phyloP scores from a whole-genome alignment of 1,140 invertebrate genomes.

The Fragariocoptes setiger region DNA sequence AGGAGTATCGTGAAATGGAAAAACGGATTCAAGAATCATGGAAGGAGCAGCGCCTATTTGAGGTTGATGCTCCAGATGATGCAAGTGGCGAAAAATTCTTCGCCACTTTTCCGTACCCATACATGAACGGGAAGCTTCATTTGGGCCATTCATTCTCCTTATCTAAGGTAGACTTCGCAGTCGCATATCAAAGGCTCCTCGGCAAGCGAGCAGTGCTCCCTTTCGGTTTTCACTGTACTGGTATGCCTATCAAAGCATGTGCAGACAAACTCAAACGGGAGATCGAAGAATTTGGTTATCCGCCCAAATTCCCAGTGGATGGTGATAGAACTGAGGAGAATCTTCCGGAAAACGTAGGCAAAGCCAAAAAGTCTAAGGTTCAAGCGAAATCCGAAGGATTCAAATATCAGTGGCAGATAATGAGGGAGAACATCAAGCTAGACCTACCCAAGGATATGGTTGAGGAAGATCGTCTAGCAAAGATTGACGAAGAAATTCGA shows the following conservation, averaged over 20 bases:
- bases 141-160: conserved; percentile 87
- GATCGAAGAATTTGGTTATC: conserved; percentile 63
- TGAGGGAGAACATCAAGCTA: conserved; percentile 25
- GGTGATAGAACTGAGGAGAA: conserved; percentile 25
- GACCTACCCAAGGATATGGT: background rate
- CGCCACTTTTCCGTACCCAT: conserved; percentile 85
- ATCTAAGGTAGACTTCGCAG: conserved; percentile 84
- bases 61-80: conserved; percentile 12
- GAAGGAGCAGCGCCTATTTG: conserved; percentile 37
- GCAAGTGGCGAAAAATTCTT: conserved; percentile 43
- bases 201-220: conserved; percentile 79
- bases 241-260: conserved; percentile 85
- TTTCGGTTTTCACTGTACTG: conserved; percentile 94
- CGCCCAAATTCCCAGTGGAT: conserved; percentile 50
- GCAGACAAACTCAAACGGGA: conserved; percentile 87
- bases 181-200: conserved; percentile 55
- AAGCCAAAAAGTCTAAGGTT: conserved; percentile 97
- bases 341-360: conserved; percentile 60
- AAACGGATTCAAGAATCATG: conserved; percentile 40
- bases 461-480: conserved; percentile 31
- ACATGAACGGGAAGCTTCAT: conserved; percentile 96
- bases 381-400: conserved; percentile 52
- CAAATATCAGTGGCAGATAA: conserved; percentile 98
- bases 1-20: conserved; percentile 55
- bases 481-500: conserved; percentile 61